Percentiles rank a stretch among this genome's conserved stretches.
Evolutionary conservation across 37 sponge, comb jelly and placozoan species (phyloP).

Genomic region (Geodia barretti): DNA sequence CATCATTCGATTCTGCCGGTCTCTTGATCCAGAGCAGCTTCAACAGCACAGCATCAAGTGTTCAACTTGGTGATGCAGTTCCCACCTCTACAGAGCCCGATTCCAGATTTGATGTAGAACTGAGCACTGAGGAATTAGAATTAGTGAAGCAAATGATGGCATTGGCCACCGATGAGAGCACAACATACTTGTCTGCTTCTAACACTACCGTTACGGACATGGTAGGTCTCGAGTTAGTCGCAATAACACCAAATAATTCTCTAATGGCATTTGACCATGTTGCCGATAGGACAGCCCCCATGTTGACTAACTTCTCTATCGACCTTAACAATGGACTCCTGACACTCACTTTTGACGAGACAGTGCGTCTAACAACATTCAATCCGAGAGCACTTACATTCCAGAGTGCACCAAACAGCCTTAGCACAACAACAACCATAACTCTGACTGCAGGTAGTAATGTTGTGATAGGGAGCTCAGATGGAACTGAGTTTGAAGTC

Average conservation of each 20-base stretch:
- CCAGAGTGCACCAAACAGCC: conserved; percentile 38
- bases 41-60: conserved; percentile 9
- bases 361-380: conserved; percentile 51
- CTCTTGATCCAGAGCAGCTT: conserved; percentile 58
- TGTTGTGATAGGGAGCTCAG: conserved; percentile 14
- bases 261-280: conserved; percentile 35
- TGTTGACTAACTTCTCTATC: conserved; percentile 79
- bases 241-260: conserved; percentile 32
- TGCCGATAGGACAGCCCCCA: conserved; percentile 63
- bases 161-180: conserved; percentile 44
- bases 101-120: conserved; percentile 20
- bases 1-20: conserved; percentile 63
- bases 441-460: conserved; percentile 59
- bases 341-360: conserved; percentile 80
- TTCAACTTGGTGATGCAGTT: conserved; percentile 26
- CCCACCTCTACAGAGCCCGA: conserved; percentile 29
- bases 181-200: conserved; percentile 69
- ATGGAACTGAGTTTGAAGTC: conserved; percentile 45
- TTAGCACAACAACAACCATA: conserved; percentile 19
- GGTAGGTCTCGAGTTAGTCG: conserved; percentile 51
- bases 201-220: conserved; percentile 59
- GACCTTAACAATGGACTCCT: conserved; percentile 76
- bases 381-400: conserved; percentile 38
- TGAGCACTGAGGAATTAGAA: conserved; percentile 46
- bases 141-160: conserved; percentile 57